These are phyloP conservation scores for Bos javanicus DNA, from an alignment of 2,113 vertebrate species.

Conservation along the genomic window DNA sequence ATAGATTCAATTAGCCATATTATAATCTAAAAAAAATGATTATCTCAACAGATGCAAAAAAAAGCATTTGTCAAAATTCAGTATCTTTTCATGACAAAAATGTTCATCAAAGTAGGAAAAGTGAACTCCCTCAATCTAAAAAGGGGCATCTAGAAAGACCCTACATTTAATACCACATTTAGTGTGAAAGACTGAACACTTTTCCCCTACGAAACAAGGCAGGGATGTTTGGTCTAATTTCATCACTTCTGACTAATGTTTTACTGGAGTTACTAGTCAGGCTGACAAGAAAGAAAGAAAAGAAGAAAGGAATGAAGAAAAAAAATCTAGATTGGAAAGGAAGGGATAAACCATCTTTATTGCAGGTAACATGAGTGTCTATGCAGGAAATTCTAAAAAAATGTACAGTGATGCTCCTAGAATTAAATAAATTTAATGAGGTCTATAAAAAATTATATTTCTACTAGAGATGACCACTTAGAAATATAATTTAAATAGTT, in stretches of 20 bases:
- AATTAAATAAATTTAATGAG: slow-evolving; percentile 17
- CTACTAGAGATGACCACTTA: not conserved
- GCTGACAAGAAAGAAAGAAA: not conserved
- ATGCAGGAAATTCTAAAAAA: not conserved
- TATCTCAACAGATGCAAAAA: not conserved
- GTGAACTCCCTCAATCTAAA: not conserved
- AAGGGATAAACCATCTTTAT: not conserved
- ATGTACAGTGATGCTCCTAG: not conserved
- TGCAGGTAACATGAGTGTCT: not conserved
- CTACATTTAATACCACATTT: not conserved
- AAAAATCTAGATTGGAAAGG: not conserved
- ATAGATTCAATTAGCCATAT: not conserved
- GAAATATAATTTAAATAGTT: not conserved
- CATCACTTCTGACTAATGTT: not conserved
- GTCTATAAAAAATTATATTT: not conserved
- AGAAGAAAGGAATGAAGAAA: not conserved
- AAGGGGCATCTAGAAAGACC: not conserved
- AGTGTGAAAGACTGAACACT: not conserved
- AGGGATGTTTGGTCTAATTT: not conserved
- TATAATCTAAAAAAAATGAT: not conserved
- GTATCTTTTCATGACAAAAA: not conserved
- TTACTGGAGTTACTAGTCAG: not conserved
- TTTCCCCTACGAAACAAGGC: not conserved
- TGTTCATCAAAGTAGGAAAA: not conserved
- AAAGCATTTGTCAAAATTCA: not conserved